Evolutionary conservation across 2,888 invertebrate species (phyloP), one percentile per base, ranked within the genome.

Genomic region (Sarcophaga caerulescens): DNA sequence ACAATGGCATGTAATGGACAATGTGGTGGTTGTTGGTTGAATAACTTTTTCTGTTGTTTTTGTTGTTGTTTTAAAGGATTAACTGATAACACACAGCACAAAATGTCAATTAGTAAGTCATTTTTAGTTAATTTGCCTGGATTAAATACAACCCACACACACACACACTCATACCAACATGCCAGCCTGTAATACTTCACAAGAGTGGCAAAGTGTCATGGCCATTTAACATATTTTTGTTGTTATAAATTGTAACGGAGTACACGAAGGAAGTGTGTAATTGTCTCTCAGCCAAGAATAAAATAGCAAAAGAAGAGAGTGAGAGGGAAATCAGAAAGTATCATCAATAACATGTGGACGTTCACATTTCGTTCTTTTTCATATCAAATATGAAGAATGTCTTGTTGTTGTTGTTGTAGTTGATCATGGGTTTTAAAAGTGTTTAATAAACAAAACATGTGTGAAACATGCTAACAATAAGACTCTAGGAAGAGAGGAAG

Each of bases 81-180:
- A 81, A 75, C 78, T 81, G 86, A 86, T 86, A 86, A 76, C 70
- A 78, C 35, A 35, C 10, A 35, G 35, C 35, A 57, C 71, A 84
- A 84, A 66, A 81, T 86, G 86, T 86, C 86, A 86, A 86, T 86
- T 86, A 86, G 86, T 86, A 84, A 86, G 86, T 86, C 86, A 84
- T 86, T 86, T 84, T 84, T 84, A 86, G 81, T 84, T 86, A 86
- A 86, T 86, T 81, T 86, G 74, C 75, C 62, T 78, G 86, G 86
- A 78, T 78, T 86, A 76, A 71, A 66, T 74, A 44, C 45, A 65
- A 71, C 52, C 25, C 19, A 45, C 62, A 52, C n/a, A 69, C 8
- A 57, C 14, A 19, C 17, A 6, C n/a, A 17, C 5, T 25, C 35
- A 35, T 35, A 17, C 21, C 4, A 19, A 52, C n/a, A 57, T 17